Base-by-base conservation (phyloP, 2,888 invertebrate genomes). In the Acanthosepion lycidas region DNA sequence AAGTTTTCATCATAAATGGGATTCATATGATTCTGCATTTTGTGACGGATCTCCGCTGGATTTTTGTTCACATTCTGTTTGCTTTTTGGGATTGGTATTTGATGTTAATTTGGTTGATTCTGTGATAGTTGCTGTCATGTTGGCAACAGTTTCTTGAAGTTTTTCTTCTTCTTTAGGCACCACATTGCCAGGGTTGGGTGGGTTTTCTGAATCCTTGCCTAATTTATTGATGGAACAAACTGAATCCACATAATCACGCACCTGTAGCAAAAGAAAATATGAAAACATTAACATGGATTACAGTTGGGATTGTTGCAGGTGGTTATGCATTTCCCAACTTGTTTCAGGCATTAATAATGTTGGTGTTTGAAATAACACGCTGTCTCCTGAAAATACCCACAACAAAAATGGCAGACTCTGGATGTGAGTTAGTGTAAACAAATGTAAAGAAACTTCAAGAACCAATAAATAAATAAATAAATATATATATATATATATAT, bases 211-310 rank as follows among this genome's bases (percentile, higher is more conserved):
- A 12, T 53, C 51, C 28, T 93, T 93, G 20, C 51, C 48, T 51
- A 93, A 49, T 93, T 93, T 93, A 28, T 93, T 93, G 49, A 93
- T 93, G 23, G 93, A 93, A 93, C 53, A 93, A 53, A 93, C 53
- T 0, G 93, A 53, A 49, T 93, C 93, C 53, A 93, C 93, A 51
- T 93, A 93, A 28, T 93, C 51, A 49, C 51, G 49, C 28, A 93
- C 93, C 93, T 93, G 93, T 18, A 51, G 18, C n/a, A 53, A n/a
- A n/a, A 53, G 26, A 49, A 92, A 48, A 48, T n/a, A 92, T 49
- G 4, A 92, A 92, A 92, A 55, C 20, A 55, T 55, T 55, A 55
- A 55, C 20, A 20, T 0, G 3, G 20, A 55, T 55, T 18, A 18
- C 1, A 18, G 55, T 18, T 18, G 18, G 15, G 15, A 4, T 12